Evolutionary conservation across 2,113 vertebrate genomes (phyloP), one percentile per base, ranked within the genome.

Genomic region (Ctenodactylus gundi): DNA sequence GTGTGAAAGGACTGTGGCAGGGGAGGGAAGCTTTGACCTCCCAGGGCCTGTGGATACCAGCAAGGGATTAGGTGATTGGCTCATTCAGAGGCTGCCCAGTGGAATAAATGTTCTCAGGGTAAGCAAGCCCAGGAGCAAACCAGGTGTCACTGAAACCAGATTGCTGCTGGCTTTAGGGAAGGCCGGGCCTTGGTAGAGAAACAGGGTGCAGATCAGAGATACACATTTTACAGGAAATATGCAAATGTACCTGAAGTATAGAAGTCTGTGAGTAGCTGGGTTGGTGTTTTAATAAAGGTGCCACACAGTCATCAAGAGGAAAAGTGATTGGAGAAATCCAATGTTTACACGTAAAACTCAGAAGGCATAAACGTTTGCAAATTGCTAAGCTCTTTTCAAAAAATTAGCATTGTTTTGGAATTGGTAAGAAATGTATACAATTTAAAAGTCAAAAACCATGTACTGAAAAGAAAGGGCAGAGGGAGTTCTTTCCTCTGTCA

Each of bases 51-150:
- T 78, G 49, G 85, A 67, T 81, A 67, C 67, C 27, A 20, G 89
- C 21, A 86, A 88, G 44, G 77, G 93, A 68, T 82, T 84, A 36
- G 86, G 96, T 98, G 96, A 97, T 60, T 60, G 67, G 90, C 91
- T 93, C 93, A 95, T 92, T 18, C 46, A 44, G 73, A 75, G 84
- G 72, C 94, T 90, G 94, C 85, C 62, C 49, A 78, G 88, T 3
- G 68, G 91, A 51, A 92, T 86, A 96, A 96, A 96, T 29, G 82
- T 23, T 58, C 93, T 89, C 88, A 29, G n/a, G n/a, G n/a, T 75
- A 15, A 0, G 94, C 85, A 82, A 91, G 85, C 20, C 13, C 25
- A 34, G 21, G 51, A 46, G 68, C 6, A 85, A 85, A 57, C 76
- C 2, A 21, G 31, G 41, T 68, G 31, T 68, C 58, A 2, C 31